These are phyloP conservation scores for Epinotia ramella DNA, from an alignment of 2,888 invertebrate genomes.

Conservation along the genomic window DNA sequence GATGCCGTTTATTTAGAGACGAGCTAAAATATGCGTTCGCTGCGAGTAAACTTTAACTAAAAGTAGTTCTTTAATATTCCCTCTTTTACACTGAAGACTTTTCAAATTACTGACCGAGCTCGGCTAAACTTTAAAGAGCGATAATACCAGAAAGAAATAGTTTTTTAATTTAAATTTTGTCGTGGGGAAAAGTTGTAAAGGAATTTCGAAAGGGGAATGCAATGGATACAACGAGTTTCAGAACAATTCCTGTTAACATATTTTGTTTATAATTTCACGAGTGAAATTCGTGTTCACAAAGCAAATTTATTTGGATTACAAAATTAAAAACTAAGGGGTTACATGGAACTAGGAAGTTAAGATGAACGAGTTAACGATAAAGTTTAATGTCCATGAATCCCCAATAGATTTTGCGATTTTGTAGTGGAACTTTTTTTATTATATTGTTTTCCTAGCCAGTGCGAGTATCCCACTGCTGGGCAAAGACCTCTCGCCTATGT, in stretches of 20 bases:
- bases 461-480: no score
- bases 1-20: neutral
- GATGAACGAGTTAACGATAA: no score
- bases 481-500: no score
- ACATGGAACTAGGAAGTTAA: no score
- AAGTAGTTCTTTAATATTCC: conserved; percentile 34
- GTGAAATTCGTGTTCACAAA: neutral
- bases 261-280: neutral
- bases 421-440: no score
- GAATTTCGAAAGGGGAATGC: conserved; percentile 6
- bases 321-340: neutral
- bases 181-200: conserved; percentile 17
- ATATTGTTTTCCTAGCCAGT: no score
- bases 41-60: conserved; percentile 20
- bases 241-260: conserved; percentile 3
- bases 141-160: conserved; percentile 40
- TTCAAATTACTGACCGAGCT: conserved; percentile 37
- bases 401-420: no score
- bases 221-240: neutral
- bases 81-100: conserved; percentile 30
- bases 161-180: conserved; percentile 41
- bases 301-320: no score
- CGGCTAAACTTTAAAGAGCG: conserved; percentile 23
- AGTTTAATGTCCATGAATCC: no score
- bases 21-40: conserved; percentile 1